Conservation (phyloP, 2,797 vertebrate genomes). For the Phaenicophaeus curvirostris region DNA sequence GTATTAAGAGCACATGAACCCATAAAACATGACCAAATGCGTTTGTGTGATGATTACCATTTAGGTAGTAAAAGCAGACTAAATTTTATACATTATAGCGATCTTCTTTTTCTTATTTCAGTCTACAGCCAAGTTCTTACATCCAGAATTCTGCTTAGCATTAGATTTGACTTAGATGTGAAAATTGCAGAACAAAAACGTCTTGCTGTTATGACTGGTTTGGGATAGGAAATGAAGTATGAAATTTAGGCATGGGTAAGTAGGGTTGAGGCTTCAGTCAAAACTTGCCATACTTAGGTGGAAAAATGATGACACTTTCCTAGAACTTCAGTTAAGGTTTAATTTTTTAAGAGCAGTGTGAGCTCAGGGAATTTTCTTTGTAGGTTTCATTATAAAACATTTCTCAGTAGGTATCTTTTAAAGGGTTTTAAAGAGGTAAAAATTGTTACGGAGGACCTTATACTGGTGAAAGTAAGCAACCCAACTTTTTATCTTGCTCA, state of each 20-base stretch:
- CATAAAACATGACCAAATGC: neutral
- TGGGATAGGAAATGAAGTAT: neutral
- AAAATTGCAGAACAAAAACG: neutral
- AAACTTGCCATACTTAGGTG: neutral
- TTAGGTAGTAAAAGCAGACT: neutral
- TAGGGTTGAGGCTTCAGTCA: neutral
- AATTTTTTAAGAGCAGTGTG: neutral
- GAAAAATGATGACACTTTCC: conserved; percentile 10
- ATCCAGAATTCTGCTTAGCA: neutral
- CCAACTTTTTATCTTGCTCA: neutral
- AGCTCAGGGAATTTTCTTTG: neutral
- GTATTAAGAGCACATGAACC: neutral
- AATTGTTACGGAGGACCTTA: neutral
- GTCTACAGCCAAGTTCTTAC: neutral
- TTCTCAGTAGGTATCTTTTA: neutral
- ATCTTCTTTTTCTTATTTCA: rapidly evolving
- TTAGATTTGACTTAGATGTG: neutral
- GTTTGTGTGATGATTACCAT: neutral
- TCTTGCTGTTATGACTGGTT: neutral
- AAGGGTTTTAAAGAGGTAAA: neutral
- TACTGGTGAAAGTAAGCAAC: neutral
- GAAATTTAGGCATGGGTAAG: neutral
- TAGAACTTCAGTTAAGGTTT: conserved; percentile 1
- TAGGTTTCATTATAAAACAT: neutral
- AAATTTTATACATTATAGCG: neutral